phyloP scores from a whole-genome alignment of 1,140 invertebrate genomes.

The Drosophila funebris region DNA sequence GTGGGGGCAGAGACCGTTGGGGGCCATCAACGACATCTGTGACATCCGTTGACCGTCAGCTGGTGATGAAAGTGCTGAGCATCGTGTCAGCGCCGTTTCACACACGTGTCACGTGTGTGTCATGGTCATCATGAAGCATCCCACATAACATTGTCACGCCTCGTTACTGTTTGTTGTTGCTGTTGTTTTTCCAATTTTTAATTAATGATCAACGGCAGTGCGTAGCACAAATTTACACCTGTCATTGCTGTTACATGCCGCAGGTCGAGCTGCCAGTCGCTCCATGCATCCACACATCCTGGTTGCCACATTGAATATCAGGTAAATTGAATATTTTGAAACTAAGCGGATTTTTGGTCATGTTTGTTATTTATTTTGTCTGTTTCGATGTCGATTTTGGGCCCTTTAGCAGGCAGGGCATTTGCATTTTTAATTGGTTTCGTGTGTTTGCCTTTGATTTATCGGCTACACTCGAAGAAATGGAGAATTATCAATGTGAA shows the following conservation, averaged over 20 bases:
- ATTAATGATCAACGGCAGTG: conserved; percentile 70
- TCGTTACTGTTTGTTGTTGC: conserved; percentile 23
- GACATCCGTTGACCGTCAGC: conserved; percentile 51
- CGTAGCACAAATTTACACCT: conserved; percentile 43
- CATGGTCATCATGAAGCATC: conserved; percentile 38
- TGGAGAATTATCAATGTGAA: too few relatives aligned
- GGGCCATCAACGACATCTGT: conserved; percentile 36
- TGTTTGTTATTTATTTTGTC: conserved; percentile 61
- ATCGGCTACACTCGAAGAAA: conserved; percentile 3
- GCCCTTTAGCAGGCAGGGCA: conserved; percentile 36
- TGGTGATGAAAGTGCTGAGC: conserved; percentile 42
- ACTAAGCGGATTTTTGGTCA: conserved; percentile 50
- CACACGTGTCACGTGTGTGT: conserved; percentile 60
- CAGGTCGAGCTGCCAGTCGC: not conserved
- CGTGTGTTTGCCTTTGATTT: conserved; percentile 29
- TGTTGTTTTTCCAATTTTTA: conserved; percentile 62
- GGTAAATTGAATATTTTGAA: conserved; percentile 27
- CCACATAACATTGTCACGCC: conserved; percentile 56
- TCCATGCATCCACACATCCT: not conserved
- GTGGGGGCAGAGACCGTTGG: too few relatives aligned
- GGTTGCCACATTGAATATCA: not conserved
- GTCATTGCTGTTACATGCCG: conserved; percentile 31
- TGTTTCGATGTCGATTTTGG: conserved; percentile 1
- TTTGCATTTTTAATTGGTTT: conserved; percentile 70
- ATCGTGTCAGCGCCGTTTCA: conserved; percentile 62